phyloP scores from a whole-genome alignment of 2,113 vertebrate species.

The Charina bottae region DNA sequence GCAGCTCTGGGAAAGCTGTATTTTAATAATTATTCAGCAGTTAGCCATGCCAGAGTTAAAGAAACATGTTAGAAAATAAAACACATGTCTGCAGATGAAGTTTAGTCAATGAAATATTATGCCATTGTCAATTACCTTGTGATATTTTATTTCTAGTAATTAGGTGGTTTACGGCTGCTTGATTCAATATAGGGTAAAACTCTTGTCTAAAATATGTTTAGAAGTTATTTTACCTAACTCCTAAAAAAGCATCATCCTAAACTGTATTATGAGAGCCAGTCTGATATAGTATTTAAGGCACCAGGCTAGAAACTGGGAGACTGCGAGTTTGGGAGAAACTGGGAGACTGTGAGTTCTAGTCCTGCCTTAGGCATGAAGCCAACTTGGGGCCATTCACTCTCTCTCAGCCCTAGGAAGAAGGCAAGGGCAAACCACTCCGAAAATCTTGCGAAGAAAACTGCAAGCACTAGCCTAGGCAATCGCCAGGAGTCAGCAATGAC shows the following conservation, averaged over 20 bases:
- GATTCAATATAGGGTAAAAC: neutral
- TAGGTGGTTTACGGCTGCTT: neutral
- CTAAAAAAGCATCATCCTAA: neutral
- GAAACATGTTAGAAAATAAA: constrained; percentile 44
- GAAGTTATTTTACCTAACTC: neutral
- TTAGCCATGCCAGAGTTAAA: constrained; percentile 60
- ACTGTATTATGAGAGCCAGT: neutral
- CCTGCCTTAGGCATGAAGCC: neutral
- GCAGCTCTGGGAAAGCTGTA: constrained; percentile 36
- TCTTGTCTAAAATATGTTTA: neutral
- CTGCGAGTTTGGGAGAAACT: no score
- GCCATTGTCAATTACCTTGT: constrained; percentile 43
- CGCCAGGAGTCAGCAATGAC: neutral
- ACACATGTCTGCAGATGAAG: constrained; percentile 20
- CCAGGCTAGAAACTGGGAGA: neutral
- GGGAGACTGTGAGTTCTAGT: neutral
- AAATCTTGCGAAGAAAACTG: neutral
- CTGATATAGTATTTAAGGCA: neutral
- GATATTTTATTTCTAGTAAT: constrained; percentile 9
- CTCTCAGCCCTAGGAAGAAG: neutral
- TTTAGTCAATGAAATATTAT: constrained; percentile 39
- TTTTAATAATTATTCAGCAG: constrained; percentile 43
- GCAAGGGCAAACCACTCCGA: neutral
- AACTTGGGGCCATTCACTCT: neutral
- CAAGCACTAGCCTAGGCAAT: neutral